Percentiles rank a stretch among this genome's conserved stretches.
phyloP scores from a whole-genome alignment of 2,888 invertebrate species.

The Hymenopus coronatus region DNA sequence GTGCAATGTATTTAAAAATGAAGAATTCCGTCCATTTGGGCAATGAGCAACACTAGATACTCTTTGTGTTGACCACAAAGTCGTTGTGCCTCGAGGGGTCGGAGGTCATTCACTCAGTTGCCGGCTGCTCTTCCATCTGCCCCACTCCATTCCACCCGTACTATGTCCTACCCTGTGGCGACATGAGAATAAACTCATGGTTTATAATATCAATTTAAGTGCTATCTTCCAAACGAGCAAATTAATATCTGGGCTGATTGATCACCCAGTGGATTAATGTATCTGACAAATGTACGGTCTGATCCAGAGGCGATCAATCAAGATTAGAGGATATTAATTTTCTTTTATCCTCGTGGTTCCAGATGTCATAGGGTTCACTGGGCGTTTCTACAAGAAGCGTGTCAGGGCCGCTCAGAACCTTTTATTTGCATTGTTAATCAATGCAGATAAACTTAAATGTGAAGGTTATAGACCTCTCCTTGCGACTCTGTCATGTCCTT shows the following conservation, averaged over 20 bases:
- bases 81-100: not conserved
- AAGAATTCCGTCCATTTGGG: not conserved
- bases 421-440: not conserved
- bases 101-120: not conserved
- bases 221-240: not conserved
- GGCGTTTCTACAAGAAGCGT: not conserved
- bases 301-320: not conserved
- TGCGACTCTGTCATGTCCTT: too few relatives aligned
- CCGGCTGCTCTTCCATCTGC: not conserved
- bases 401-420: not conserved
- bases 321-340: not conserved
- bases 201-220: not conserved
- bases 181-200: not conserved
- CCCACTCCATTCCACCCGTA: not conserved
- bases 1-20: not conserved
- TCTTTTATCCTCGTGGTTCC: not conserved
- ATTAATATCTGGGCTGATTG: not conserved
- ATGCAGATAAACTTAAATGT: not conserved
- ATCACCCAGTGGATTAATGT: not conserved
- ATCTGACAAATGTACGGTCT: not conserved
- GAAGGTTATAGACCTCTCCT: not conserved
- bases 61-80: not conserved
- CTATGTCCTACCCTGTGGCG: not conserved
- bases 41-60: not conserved
- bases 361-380: not conserved